Conservation (phyloP, 2,113 vertebrate species). For the Gyps fulvus region DNA sequence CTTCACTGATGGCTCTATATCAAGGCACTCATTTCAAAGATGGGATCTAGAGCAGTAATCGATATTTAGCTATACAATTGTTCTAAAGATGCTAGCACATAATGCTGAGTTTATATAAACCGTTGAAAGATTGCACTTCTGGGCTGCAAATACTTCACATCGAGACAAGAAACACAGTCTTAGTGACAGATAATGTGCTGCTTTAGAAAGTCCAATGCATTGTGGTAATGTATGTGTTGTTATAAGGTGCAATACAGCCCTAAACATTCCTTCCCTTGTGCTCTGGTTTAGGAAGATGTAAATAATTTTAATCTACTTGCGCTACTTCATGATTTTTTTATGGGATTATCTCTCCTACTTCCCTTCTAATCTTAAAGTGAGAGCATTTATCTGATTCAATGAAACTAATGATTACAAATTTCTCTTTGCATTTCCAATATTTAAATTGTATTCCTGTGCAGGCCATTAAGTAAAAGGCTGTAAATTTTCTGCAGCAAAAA, state of each 20-base stretch:
- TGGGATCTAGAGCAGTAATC: not conserved
- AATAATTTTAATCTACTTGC: not conserved
- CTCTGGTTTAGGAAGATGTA: not conserved
- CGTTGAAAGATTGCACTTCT: not conserved
- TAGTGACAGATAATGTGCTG: not conserved
- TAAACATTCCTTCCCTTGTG: not conserved
- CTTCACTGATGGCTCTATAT: not conserved
- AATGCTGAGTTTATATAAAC: not conserved
- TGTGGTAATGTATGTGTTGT: not conserved
- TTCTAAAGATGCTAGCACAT: not conserved
- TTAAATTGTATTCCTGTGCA: not conserved
- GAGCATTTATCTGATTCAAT: not conserved
- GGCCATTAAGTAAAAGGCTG: not conserved
- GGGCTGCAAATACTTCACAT: not conserved
- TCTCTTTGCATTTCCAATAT: not conserved
- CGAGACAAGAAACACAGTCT: not conserved
- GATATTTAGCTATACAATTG: rapidly evolving
- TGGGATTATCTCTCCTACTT: not conserved
- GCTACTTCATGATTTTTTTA: not conserved
- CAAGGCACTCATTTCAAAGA: not conserved
- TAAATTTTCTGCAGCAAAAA: constrained; percentile 24
- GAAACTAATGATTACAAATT: not conserved
- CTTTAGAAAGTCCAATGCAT: not conserved
- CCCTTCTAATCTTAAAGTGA: not conserved
- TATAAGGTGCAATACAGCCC: not conserved